These are phyloP conservation scores for Catharus bicknelli DNA, from an alignment of 2,113 vertebrate species.

Conservation along the genomic window DNA sequence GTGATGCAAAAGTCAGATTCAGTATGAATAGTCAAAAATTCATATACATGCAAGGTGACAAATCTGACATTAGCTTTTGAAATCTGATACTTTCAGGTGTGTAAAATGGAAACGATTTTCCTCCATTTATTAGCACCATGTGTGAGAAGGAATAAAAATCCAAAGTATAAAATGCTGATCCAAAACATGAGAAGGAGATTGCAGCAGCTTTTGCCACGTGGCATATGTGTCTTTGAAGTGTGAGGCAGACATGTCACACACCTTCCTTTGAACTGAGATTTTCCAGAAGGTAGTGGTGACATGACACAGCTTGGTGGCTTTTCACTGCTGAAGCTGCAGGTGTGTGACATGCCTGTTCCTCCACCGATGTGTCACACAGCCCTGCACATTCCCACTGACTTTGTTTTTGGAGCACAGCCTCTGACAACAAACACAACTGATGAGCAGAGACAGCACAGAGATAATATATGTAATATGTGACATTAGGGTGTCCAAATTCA, in stretches of 20 bases:
- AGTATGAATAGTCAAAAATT: neutral
- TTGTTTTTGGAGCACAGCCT: conserved; percentile 26
- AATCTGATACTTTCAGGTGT: conserved; percentile 27
- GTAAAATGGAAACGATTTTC: conserved; percentile 43
- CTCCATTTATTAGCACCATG: conserved; percentile 49
- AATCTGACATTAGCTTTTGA: neutral
- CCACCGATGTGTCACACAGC: neutral
- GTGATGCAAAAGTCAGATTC: conserved; percentile 16
- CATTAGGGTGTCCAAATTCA: conserved; percentile 15
- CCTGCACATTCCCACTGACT: neutral
- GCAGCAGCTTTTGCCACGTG: conserved; percentile 6
- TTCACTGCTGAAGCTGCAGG: conserved; percentile 32
- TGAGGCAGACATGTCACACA: conserved; percentile 51
- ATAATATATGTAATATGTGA: conserved; percentile 33
- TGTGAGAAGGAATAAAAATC: conserved; percentile 9
- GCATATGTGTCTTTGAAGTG: conserved; percentile 57
- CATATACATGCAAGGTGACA: neutral
- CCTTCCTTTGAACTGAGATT: conserved; percentile 64
- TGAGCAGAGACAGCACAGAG: neutral
- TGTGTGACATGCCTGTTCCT: conserved; percentile 25
- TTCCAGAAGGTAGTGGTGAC: conserved; percentile 48
- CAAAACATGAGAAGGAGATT: conserved; percentile 42
- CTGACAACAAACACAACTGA: conserved; percentile 40
- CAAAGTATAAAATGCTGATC: conserved; percentile 56
- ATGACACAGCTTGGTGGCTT: conserved; percentile 67